Evolutionary conservation across 2,888 invertebrate genomes (phyloP), one percentile per base, ranked within the genome.

Genomic region (Ormia ochracea): DNA sequence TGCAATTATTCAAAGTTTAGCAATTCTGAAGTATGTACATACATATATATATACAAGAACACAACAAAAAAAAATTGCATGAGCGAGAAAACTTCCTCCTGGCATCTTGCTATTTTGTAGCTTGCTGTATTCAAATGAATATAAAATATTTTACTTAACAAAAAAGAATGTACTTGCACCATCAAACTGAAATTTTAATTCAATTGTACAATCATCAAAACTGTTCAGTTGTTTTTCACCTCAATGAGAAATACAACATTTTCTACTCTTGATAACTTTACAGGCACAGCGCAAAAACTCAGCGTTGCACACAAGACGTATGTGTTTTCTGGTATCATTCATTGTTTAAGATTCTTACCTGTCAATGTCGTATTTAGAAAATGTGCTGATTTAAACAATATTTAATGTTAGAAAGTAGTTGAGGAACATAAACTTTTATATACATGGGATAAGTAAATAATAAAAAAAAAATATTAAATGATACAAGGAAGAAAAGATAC

Each of bases 381-480:
- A 78, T 78, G 68, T 68, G 73, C 78, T 73, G 78, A 78, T 73
- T 78, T 72, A 43, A 68, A 68, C 68, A 61, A 19, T 33, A 59
- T 73, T 38, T 38, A 26, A 9, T 21, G 23, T 14, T 58, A 5
- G 50, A 66, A 23, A 21, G 14, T 23, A 0, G 6, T 50, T 7
- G 7, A 41, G 38, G 14, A 3, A 36, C 10, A 38, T 38, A 38
- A 66, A 41, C n/a, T n/a, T n/a, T n/a, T n/a, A n/a, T 48, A 45
- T 12, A 14, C 3, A 14, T 28, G 2, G 6, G 38, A 19, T 21
- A n/a, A 14, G 19, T 14, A 48, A 48, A 26, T 43, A 45, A 17
- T 9, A 31, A 0, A n/a, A 33, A 45, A 21, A 17, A 26, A 5
- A 17, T 7, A 21, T 26, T 3, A 38, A 9, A 4, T 28, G 5